Percentiles rank a stretch among this genome's conserved stretches.
Evolutionary conservation across 1,140 invertebrate species (phyloP).

Genomic region (Drosophila lacertosa): DNA sequence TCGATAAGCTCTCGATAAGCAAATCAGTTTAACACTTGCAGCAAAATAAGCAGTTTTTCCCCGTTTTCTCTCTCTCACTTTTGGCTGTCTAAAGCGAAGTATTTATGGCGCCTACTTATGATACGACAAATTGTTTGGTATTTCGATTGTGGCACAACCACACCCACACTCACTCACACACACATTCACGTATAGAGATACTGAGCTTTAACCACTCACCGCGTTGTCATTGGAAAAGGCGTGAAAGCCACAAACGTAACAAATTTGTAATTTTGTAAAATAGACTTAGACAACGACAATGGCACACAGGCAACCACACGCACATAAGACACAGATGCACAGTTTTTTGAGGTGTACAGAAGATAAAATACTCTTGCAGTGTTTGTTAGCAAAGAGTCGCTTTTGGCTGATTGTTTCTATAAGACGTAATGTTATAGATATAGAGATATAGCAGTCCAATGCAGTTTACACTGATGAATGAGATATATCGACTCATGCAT

Average conservation of each 20-base stretch:
- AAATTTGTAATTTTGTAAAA: conserved; percentile 79
- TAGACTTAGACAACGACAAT: conserved; percentile 57
- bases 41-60: background rate
- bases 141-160: conserved; percentile 11
- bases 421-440: too few relatives aligned
- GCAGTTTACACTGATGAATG: too few relatives aligned
- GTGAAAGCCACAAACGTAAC: conserved; percentile 78
- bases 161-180: conserved; percentile 35
- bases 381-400: too few relatives aligned
- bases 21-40: conserved; percentile 11
- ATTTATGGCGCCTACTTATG: conserved; percentile 30
- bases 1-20: conserved; percentile 36
- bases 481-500: too few relatives aligned
- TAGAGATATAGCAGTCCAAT: too few relatives aligned
- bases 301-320: background rate
- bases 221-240: conserved; percentile 66
- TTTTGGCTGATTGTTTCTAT: too few relatives aligned
- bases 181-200: conserved; percentile 6
- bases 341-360: too few relatives aligned
- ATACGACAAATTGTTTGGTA: conserved; percentile 58
- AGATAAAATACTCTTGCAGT: too few relatives aligned
- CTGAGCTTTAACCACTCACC: conserved; percentile 17
- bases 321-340: background rate
- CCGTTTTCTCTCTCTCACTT: too few relatives aligned
- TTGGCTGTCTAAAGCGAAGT: background rate